Conservation (phyloP, 1,140 invertebrate genomes). For the Microplitis demolitor region DNA sequence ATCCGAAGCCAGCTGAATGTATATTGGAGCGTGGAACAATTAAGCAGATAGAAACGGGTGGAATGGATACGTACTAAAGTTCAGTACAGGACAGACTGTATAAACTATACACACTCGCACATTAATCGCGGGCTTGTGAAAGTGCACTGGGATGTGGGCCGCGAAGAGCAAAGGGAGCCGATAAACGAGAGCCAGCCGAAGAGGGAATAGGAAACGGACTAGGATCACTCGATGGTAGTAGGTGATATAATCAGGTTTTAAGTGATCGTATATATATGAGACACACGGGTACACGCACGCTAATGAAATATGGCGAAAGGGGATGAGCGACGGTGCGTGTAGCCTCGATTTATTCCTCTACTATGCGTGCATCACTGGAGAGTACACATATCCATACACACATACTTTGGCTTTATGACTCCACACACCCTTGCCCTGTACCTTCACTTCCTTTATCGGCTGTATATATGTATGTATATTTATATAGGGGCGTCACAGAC, state of each 20-base stretch:
- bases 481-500: no score
- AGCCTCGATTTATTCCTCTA: background rate
- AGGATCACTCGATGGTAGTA: background rate
- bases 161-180: no score
- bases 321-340: constrained; percentile 9
- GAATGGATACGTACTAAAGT: background rate
- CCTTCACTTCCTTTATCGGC: no score
- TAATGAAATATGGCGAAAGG: constrained; percentile 10
- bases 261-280: background rate
- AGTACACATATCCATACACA: no score
- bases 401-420: no score
- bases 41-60: background rate
- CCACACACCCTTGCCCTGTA: no score
- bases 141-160: no score
- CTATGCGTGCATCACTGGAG: background rate
- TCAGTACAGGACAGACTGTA: background rate
- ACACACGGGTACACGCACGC: background rate
- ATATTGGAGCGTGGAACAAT: constrained; percentile 6
- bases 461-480: no score
- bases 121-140: no score
- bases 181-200: no score
- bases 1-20: background rate
- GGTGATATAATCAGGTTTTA: no score
- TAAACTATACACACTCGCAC: no score
- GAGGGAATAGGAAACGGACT: background rate